A percentile compares a stretch with the other conserved stretches of the same genome.
These are phyloP conservation scores for Nautilus pompilius DNA, from an alignment of 1,140 invertebrate genomes.

Conservation along the genomic window DNA sequence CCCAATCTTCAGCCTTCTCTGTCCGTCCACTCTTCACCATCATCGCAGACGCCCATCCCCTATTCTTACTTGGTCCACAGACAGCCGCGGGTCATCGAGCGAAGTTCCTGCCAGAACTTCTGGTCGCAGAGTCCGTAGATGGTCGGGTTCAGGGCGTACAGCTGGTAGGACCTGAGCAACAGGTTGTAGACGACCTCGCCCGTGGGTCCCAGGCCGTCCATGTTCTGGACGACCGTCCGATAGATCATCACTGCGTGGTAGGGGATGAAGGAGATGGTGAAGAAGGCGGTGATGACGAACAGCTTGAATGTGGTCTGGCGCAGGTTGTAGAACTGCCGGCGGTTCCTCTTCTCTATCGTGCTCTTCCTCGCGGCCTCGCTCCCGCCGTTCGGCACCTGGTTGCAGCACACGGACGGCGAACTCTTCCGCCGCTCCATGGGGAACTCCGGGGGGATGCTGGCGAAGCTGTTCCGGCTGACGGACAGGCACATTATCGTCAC, in stretches of 20 bases:
- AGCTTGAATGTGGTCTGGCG: not conserved
- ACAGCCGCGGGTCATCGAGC: not conserved
- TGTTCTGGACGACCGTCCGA: not conserved
- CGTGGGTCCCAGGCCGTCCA: not conserved
- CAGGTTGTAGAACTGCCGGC: not conserved
- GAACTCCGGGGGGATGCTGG: not conserved
- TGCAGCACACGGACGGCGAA: not conserved
- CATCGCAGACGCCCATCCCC: no score
- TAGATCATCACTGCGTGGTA: not conserved
- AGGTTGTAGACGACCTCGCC: not conserved
- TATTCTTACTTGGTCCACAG: no score
- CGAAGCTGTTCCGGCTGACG: conserved; percentile 1
- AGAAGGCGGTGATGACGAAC: not conserved
- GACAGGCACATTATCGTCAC: not conserved
- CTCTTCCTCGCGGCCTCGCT: not conserved
- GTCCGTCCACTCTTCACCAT: no score
- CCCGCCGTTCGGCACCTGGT: not conserved
- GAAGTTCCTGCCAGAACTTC: not conserved
- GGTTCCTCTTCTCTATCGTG: not conserved
- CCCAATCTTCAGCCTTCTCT: no score
- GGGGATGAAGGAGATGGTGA: not conserved
- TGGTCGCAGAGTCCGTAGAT: not conserved
- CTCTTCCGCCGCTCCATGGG: not conserved
- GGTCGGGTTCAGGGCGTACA: not conserved
- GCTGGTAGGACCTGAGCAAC: not conserved